Conservation (phyloP, 2,888 invertebrate genomes). For the Drosophila borealis region DNA sequence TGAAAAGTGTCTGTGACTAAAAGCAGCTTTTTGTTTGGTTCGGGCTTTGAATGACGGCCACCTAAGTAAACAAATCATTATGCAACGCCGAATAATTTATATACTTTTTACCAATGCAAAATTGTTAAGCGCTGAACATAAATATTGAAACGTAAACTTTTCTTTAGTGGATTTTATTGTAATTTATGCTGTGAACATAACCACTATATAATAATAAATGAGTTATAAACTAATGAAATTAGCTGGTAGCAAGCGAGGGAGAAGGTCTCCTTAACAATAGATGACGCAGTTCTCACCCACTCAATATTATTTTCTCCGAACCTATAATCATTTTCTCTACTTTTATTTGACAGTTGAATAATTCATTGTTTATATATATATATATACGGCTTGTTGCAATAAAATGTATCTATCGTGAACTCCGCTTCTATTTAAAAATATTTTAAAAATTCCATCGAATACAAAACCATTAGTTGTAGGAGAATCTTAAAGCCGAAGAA, state of each 20-base stretch:
- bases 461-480: no score
- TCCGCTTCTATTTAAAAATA: no score
- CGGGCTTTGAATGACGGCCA: neutral
- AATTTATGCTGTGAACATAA: conserved; percentile 30
- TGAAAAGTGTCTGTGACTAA: conserved; percentile 34
- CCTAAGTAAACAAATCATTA: conserved; percentile 24
- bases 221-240: conserved; percentile 50
- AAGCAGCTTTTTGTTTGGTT: conserved; percentile 30
- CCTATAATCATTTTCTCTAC: conserved; percentile 26
- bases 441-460: no score
- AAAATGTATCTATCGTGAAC: no score
- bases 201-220: no score
- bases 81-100: conserved; percentile 11
- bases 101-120: neutral
- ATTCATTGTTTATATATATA: neutral
- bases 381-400: neutral
- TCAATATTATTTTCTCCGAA: conserved; percentile 15
- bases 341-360: neutral
- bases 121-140: neutral
- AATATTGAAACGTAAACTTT: neutral
- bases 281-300: conserved; percentile 24
- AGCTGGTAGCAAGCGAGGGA: conserved; percentile 32
- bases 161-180: conserved; percentile 34
- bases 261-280: conserved; percentile 35
- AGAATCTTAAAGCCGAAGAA: no score